Conservation (phyloP, 2,797 vertebrate genomes). For the Coluber constrictor region DNA sequence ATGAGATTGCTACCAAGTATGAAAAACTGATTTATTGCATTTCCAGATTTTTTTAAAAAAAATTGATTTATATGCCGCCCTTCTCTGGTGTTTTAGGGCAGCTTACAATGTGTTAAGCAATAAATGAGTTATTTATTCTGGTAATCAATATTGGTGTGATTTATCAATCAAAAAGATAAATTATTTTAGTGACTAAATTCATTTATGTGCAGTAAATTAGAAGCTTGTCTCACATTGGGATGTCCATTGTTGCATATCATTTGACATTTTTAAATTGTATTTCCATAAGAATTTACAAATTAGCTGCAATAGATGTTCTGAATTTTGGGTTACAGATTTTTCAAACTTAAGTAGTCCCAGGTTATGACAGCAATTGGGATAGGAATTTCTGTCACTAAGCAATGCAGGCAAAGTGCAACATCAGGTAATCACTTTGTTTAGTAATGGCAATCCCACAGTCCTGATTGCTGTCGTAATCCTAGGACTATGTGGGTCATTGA, state of each 20-base stretch:
- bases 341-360: not conserved
- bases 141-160: not conserved
- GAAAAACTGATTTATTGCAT: not conserved
- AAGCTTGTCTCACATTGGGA: not conserved
- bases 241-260: not conserved
- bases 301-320: not conserved
- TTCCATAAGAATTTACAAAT: not conserved
- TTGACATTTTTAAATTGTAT: not conserved
- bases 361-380: not conserved
- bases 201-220: not conserved
- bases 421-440: not conserved
- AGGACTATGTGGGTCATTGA: not conserved
- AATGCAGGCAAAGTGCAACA: not conserved
- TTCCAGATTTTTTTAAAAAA: not conserved
- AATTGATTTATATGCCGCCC: no score
- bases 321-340: not conserved
- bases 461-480: not conserved
- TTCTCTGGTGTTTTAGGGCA: no score
- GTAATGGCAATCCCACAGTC: not conserved
- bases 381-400: not conserved
- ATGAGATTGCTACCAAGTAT: not conserved
- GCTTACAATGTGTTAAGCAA: no score
- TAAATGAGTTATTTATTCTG: not conserved
- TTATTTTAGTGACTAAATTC: not conserved
- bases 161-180: not conserved